Percentiles rank a stretch among this genome's conserved stretches.
These are phyloP conservation scores for Trissolcus basalis DNA, from an alignment of 1,140 invertebrate species.

Conservation along the genomic window DNA sequence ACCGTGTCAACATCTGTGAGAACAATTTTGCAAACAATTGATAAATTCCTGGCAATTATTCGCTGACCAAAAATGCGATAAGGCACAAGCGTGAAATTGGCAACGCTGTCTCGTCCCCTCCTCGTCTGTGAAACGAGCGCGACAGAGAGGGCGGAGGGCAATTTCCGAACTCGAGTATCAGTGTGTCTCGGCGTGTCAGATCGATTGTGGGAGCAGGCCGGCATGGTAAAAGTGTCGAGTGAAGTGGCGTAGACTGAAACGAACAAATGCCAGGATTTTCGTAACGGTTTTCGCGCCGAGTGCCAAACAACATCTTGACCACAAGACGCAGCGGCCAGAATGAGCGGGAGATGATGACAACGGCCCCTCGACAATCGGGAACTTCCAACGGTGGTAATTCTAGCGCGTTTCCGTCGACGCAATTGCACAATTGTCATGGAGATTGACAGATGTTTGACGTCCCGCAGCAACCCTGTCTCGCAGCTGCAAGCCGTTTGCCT, in stretches of 20 bases:
- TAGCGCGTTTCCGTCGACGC: constrained; percentile 14
- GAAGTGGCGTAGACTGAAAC: constrained; percentile 57
- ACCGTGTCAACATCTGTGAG: no score
- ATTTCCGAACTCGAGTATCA: background rate
- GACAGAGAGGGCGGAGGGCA: background rate
- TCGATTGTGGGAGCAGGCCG: constrained; percentile 69
- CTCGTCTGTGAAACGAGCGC: background rate
- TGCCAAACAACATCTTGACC: constrained; percentile 48
- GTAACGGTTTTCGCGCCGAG: constrained; percentile 65
- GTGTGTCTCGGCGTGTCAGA: constrained; percentile 28
- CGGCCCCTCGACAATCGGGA: constrained; percentile 68
- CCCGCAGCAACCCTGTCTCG: constrained; percentile 3
- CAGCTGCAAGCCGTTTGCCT: no score
- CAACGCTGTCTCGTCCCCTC: no score
- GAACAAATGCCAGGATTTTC: constrained; percentile 67
- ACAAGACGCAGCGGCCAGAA: constrained; percentile 60
- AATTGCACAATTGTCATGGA: constrained; percentile 19
- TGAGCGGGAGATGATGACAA: constrained; percentile 74
- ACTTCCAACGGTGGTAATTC: constrained; percentile 69
- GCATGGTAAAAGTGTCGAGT: constrained; percentile 65
- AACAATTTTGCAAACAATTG: no score
- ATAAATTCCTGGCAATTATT: no score
- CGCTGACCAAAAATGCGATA: no score
- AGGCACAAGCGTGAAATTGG: no score
- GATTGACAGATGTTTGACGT: constrained; percentile 66